Percentiles rank a stretch among this genome's conserved stretches.
phyloP scores from a whole-genome alignment of 2,113 vertebrate genomes.

The Prietella phreatophila region DNA sequence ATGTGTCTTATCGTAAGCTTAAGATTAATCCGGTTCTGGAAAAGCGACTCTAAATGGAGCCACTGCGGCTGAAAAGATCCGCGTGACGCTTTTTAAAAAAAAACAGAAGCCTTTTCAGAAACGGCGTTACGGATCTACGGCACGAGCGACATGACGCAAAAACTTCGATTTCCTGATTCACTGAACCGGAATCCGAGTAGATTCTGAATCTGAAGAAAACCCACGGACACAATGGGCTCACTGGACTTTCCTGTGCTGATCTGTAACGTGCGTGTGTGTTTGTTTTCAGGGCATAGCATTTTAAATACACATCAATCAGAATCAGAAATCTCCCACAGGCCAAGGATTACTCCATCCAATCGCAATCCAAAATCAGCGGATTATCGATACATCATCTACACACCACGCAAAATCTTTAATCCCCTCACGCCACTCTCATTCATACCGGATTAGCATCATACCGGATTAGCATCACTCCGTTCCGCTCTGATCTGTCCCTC shows the following conservation, averaged over 20 bases:
- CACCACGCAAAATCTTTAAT: not conserved
- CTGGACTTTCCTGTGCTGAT: not conserved
- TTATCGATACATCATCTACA: not conserved
- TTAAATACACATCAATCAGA: not conserved
- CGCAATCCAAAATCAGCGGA: not conserved
- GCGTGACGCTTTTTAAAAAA: not conserved
- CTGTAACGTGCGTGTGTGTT: not conserved
- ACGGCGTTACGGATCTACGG: not conserved
- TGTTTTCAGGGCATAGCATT: not conserved
- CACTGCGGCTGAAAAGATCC: not conserved
- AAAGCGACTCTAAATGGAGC: conserved; percentile 2
- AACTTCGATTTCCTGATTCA: conserved; percentile 4
- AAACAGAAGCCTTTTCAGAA: not conserved
- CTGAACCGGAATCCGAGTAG: not conserved
- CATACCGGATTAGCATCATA: not conserved
- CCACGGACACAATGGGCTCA: not conserved
- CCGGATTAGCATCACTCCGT: not conserved
- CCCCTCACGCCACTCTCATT: not conserved
- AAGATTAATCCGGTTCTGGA: conserved; percentile 1
- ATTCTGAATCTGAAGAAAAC: not conserved
- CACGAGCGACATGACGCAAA: not conserved
- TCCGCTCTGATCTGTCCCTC: not conserved
- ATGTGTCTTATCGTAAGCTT: not conserved
- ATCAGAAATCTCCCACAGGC: not conserved
- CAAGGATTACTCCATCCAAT: not conserved